Base-by-base conservation (phyloP, 30 jellyfish, hydroid and myxozoan genomes). In the Aurelia coerulea region DNA sequence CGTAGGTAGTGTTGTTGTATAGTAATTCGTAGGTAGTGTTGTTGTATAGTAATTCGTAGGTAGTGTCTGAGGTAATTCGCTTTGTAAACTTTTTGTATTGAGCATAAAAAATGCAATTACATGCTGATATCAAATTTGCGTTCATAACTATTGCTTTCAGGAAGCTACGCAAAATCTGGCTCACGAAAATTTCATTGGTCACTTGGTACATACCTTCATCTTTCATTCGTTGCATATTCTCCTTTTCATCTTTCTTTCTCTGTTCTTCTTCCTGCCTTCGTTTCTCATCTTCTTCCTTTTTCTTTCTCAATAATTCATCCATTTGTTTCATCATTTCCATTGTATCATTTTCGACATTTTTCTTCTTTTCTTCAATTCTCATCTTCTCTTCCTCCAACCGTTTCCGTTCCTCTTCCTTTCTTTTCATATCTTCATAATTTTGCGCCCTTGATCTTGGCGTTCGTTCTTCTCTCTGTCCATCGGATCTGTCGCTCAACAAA, bases 291-390 rank as follows among this genome's bases (percentile, higher is more conserved):
- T 88, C 97, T 4, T 83, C 92, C 78, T 71, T 84, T 16, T 91
- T 91, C 80, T 78, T 80, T 60, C 80, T 84, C 78, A 82, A 49
- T 68, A 85, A 39, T 15, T 83, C 97, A 54, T 85, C 97, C 90
- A 91, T 91, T 23, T 87, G 93, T 41, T 85, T 70, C 90, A 91
- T 78, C 87, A 87, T 75, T 58, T 87, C 66, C 75, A 74, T 68
- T 34, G 90, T 42, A 11, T 78, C 96, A 53, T 87, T 78, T 19
- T 78, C 74, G 67, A 76, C 66, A 51, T 73, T 85, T 74, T 65
- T 85, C 88, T 85, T 85, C 83, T 85, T 86, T 50, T 86, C 90
- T 53, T 75, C 95, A 74, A 87, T 53, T 54, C 53, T 56, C 74
- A n/a, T 35, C 51, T 62, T 76, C 65, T 76, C 90, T 46, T 74